Base-by-base conservation (phyloP, 2,888 invertebrate genomes). In the Suillia variegata region DNA sequence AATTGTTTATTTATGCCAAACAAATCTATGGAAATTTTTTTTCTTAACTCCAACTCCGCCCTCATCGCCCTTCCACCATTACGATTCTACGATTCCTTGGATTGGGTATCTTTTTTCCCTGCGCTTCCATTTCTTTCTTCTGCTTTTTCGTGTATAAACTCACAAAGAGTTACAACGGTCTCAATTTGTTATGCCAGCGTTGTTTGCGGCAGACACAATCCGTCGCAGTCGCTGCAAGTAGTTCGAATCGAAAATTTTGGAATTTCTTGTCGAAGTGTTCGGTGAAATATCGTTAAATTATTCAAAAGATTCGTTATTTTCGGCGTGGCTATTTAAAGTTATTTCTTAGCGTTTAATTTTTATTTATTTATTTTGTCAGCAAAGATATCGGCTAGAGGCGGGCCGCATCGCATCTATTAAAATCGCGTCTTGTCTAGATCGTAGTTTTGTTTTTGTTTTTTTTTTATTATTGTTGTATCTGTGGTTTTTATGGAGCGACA, bases 1-100 rank as follows among this genome's bases (percentile, higher is more conserved):
- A 70, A 73, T 71, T 73, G 73, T 74, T 73, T 73, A 73, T 73
- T 73, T 74, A 74, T 74, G 75, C 70, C 71, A 66, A 67, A 60
- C 67, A 67, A 65, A 68, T 66, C 54, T 48, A 49, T 26, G 58
- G 47, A 48, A 53, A 49, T 58, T 48, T 34, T 50, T 59, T 55
- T 42, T 59, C 50, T 51, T 59, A 42, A 50, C 54, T 59, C 48
- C 50, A 54, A 48, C 48, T 42, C 31, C 38, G 24, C 50, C 24
- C 31, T 21, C 58, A 53, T 18, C 12, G 2, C 45, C 31, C n/a
- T n/a, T 2, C 15, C 31, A 13, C 24, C 34, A 33, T 50, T 59
- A n/a, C n/a, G n/a, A n/a, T n/a, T n/a, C n/a, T n/a, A n/a, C n/a
- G n/a, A n/a, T n/a, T n/a, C n/a, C n/a, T n/a, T n/a, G n/a, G n/a